Conservation (phyloP, 2,888 invertebrate genomes). For the Luperina nickerlii region DNA sequence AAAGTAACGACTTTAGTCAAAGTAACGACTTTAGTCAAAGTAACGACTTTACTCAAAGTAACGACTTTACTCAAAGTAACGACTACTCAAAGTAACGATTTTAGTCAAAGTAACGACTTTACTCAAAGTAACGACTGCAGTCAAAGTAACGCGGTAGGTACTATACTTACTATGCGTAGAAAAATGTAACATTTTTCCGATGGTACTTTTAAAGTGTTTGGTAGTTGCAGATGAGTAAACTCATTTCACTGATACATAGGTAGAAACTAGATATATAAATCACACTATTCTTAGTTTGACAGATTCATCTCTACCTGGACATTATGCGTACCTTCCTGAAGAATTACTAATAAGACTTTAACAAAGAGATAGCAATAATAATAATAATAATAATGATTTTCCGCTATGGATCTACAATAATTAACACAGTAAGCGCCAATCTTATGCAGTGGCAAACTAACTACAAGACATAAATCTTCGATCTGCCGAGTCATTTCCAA, state of each 20-base stretch:
- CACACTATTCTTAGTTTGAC: background rate
- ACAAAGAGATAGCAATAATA: background rate
- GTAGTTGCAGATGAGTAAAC: background rate
- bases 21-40: too few species aligned
- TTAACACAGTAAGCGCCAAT: background rate
- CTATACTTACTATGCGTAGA: background rate
- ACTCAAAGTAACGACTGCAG: too few species aligned
- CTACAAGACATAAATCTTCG: background rate
- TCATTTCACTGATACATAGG: background rate
- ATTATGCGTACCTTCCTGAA: background rate
- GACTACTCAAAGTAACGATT: too few species aligned
- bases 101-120: too few species aligned
- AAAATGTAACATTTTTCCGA: background rate
- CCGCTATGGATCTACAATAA: background rate
- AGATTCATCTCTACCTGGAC: background rate
- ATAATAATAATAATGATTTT: background rate
- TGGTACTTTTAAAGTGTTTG: background rate
- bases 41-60: too few species aligned
- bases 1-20: too few species aligned
- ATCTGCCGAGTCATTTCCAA: too few species aligned
- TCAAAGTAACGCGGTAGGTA: background rate
- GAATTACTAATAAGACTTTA: background rate
- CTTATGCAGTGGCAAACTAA: background rate
- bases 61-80: too few species aligned
- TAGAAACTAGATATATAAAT: background rate